phyloP scores from a whole-genome alignment of 2,797 vertebrate species.

The Sebastes vulpes region DNA sequence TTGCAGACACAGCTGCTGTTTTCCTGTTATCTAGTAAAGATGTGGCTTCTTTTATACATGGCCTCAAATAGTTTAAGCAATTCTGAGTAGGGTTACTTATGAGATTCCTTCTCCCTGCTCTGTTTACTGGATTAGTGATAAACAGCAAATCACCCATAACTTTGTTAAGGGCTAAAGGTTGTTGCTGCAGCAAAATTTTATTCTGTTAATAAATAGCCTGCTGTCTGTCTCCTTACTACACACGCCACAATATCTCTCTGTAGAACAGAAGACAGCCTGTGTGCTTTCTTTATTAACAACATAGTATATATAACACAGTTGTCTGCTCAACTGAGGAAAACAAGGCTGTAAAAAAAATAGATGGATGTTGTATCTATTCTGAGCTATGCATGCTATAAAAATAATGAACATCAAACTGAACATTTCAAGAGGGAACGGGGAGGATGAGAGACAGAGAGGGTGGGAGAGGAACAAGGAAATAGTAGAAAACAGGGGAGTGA shows the following conservation, averaged over 20 bases:
- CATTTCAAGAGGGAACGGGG: not conserved
- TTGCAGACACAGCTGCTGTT: not conserved
- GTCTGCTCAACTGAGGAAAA: conserved; percentile 32
- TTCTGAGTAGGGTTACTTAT: conserved; percentile 12
- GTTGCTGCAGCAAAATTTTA: conserved; percentile 1
- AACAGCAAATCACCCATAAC: conserved; percentile 30
- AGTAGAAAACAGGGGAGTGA: not conserved
- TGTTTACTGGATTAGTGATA: conserved; percentile 36
- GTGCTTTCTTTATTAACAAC: conserved; percentile 20
- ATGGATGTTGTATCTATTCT: conserved; percentile 40
- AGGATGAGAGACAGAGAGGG: not conserved
- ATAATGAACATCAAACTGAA: conserved; percentile 43
- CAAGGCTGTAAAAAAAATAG: conserved; percentile 24
- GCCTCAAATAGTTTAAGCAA: not conserved
- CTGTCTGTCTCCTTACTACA: conserved; percentile 1
- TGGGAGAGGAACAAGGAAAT: not conserved
- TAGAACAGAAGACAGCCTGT: conserved; percentile 8
- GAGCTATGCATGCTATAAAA: conserved; percentile 40
- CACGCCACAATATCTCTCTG: not conserved
- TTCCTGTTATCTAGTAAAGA: not conserved
- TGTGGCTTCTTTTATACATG: conserved; percentile 15
- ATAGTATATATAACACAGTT: conserved; percentile 32
- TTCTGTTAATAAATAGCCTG: conserved; percentile 37
- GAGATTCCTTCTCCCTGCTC: not conserved
- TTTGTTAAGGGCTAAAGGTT: conserved; percentile 37